Conservation (phyloP, 2,797 vertebrate species). For the Muscicapa comitata region DNA sequence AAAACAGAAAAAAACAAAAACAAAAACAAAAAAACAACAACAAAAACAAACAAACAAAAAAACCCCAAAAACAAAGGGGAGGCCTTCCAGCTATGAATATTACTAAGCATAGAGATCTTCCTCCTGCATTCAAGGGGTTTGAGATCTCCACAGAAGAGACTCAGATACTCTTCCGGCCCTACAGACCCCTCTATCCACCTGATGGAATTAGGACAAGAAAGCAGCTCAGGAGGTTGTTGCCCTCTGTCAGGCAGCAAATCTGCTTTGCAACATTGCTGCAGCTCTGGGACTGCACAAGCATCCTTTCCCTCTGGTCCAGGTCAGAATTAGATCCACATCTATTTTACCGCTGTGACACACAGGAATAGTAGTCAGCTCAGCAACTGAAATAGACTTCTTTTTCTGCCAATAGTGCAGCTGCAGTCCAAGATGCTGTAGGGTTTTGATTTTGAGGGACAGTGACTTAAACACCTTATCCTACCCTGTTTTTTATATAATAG, state of each 20-base stretch:
- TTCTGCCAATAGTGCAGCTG: not conserved
- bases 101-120: not conserved
- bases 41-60: not conserved
- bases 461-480: not conserved
- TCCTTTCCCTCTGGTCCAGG: not conserved
- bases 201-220: not conserved
- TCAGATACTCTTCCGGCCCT: not conserved
- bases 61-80: not conserved
- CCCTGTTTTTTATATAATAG: not conserved
- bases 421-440: not conserved
- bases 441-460: not conserved
- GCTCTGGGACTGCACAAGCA: not conserved
- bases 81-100: not conserved
- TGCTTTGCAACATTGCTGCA: not conserved
- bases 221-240: not conserved
- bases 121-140: not conserved
- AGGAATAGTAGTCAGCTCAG: not conserved
- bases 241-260: not conserved
- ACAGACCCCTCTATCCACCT: accelerated
- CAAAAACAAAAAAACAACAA: not conserved
- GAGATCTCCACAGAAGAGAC: not conserved
- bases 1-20: not conserved
- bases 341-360: not conserved
- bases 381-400: not conserved
- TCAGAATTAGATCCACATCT: not conserved